Evolutionary conservation across 2,888 invertebrate genomes (phyloP).

Genomic region (Cephus pygmeus): DNA sequence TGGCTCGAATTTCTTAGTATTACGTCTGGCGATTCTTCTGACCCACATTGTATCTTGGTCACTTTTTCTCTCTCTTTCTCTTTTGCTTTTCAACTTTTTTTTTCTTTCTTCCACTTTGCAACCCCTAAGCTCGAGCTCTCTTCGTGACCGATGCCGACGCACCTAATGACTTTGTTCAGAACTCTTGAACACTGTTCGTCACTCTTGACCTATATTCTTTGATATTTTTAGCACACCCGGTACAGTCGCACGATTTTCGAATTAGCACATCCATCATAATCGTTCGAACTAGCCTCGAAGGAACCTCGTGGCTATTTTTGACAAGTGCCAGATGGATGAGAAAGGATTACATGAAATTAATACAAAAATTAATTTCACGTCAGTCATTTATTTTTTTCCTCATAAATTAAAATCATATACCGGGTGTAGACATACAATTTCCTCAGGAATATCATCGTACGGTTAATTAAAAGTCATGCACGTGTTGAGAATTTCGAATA

Average conservation of each 20-base stretch:
- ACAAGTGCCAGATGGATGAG: background rate
- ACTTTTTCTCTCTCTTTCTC: background rate
- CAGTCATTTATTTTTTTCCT: background rate
- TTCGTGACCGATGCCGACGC: conserved; percentile 7
- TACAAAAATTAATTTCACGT: background rate
- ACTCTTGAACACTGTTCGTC: background rate
- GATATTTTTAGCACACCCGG: background rate
- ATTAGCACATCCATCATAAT: background rate
- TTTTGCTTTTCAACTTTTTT: background rate
- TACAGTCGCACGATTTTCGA: background rate
- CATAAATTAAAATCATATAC: background rate
- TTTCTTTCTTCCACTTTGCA: background rate
- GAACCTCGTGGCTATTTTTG: background rate
- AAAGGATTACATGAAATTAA: background rate
- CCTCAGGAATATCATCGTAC: background rate
- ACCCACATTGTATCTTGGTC: conserved; percentile 13
- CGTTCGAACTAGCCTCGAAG: background rate
- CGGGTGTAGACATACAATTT: background rate
- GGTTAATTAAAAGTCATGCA: background rate
- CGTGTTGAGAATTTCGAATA: background rate
- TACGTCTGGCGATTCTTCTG: conserved; percentile 7
- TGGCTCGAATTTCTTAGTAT: conserved; percentile 17
- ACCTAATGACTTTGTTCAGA: background rate
- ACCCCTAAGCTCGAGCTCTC: conserved; percentile 4
- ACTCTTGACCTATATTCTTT: background rate